A percentile compares a stretch with the other conserved stretches of the same genome.
phyloP scores from a whole-genome alignment of 2,113 vertebrate species.

The Cichladusa arquata region DNA sequence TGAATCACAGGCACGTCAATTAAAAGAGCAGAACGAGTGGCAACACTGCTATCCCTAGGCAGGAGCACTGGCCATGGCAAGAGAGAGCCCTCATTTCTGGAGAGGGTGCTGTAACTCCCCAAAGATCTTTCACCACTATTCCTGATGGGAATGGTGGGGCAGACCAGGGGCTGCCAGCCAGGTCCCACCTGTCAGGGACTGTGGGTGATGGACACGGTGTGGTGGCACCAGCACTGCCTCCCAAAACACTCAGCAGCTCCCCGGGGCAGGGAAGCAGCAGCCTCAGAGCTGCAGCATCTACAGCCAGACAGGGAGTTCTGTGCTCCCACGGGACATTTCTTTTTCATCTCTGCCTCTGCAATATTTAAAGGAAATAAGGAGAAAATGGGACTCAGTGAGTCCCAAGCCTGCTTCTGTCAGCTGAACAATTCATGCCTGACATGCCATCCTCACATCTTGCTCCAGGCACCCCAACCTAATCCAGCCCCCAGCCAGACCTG shows the following conservation, averaged over 20 bases:
- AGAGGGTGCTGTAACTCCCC: neutral
- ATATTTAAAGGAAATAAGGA: neutral
- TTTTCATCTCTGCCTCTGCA: neutral
- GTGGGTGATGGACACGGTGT: fast-evolving
- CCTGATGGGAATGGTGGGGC: neutral
- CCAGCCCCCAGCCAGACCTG: neutral
- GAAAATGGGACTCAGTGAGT: neutral
- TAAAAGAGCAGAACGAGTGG: neutral
- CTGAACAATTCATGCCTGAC: neutral
- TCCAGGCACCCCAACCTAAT: neutral
- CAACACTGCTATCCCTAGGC: neutral
- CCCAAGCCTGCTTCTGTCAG: neutral
- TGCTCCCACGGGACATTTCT: neutral
- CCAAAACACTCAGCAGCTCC: fast-evolving
- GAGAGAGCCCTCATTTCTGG: neutral
- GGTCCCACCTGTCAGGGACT: neutral
- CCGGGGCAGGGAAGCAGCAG: neutral
- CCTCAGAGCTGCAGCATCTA: neutral
- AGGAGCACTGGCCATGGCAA: fast-evolving
- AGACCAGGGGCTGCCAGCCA: neutral
- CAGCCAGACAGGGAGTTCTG: neutral
- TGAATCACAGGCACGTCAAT: neutral
- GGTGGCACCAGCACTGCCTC: too few species aligned
- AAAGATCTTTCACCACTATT: neutral
- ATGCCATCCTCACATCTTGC: neutral